Percentiles rank a stretch among this genome's conserved stretches.
These are phyloP conservation scores for Struthio camelus DNA, from an alignment of 2,113 vertebrate genomes.

Conservation along the genomic window DNA sequence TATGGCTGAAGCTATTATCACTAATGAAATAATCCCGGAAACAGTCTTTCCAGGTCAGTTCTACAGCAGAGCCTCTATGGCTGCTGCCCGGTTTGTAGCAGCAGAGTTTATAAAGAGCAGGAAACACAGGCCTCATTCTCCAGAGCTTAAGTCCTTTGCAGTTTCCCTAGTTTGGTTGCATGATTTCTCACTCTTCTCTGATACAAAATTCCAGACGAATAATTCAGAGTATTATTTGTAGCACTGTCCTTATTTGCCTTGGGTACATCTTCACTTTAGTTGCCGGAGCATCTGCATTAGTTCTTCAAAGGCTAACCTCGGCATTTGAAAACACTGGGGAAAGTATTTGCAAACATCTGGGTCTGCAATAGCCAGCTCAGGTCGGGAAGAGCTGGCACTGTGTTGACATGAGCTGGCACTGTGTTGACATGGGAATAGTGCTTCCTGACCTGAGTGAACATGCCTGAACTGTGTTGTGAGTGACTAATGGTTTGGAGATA, in stretches of 20 bases:
- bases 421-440: background rate
- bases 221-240: background rate
- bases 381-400: background rate
- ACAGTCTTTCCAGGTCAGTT: background rate
- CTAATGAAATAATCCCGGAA: background rate
- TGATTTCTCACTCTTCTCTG: rapidly evolving
- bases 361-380: background rate
- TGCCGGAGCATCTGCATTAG: background rate
- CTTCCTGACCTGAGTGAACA: background rate
- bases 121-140: background rate
- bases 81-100: background rate
- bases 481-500: background rate
- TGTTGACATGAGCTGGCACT: background rate
- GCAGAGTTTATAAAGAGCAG: background rate
- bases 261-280: background rate
- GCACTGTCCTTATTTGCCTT: background rate
- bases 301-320: background rate
- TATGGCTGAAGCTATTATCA: background rate
- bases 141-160: background rate
- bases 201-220: background rate
- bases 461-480: background rate
- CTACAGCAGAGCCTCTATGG: background rate
- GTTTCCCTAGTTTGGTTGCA: background rate
- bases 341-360: rapidly evolving
- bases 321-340: background rate